phyloP scores from a whole-genome alignment of 2,888 invertebrate genomes.

The Tenthredo amoena region DNA sequence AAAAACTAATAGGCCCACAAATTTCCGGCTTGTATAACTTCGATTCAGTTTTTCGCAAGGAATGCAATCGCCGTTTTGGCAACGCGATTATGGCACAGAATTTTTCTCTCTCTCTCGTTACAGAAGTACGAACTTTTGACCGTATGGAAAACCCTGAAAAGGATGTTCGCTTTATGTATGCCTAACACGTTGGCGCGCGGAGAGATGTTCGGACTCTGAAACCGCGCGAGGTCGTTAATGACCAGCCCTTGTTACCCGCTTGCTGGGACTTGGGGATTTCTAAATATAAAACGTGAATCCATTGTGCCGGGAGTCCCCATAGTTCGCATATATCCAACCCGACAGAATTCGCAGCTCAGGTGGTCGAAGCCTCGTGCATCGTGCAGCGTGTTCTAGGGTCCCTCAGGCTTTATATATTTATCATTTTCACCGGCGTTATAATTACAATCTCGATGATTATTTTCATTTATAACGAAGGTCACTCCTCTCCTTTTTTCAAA shows the following conservation, averaged over 20 bases:
- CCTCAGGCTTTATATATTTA: conserved; percentile 20
- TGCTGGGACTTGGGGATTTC: conserved; percentile 31
- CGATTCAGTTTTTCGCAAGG: background rate
- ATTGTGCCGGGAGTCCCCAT: background rate
- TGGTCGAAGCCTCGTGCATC: background rate
- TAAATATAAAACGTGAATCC: conserved; percentile 23
- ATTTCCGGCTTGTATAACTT: background rate
- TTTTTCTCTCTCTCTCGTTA: background rate
- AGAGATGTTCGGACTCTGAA: conserved; percentile 5
- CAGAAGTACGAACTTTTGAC: background rate
- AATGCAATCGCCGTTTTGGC: background rate
- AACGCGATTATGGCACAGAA: background rate
- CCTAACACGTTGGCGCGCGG: background rate
- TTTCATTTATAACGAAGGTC: background rate
- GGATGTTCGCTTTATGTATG: background rate
- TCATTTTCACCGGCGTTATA: background rate
- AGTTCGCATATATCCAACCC: conserved; percentile 19
- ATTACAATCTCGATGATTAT: background rate
- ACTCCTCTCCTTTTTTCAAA: background rate
- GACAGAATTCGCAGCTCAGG: conserved; percentile 19
- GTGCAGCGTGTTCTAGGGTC: background rate
- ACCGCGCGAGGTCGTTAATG: background rate
- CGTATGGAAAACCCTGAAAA: background rate
- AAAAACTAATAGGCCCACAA: background rate
- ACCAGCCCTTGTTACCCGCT: conserved; percentile 37